Percentiles rank a stretch among this genome's conserved stretches.
These are phyloP conservation scores for Micropoecilia bifurca DNA, from an alignment of 2,797 vertebrate species.

Conservation along the genomic window DNA sequence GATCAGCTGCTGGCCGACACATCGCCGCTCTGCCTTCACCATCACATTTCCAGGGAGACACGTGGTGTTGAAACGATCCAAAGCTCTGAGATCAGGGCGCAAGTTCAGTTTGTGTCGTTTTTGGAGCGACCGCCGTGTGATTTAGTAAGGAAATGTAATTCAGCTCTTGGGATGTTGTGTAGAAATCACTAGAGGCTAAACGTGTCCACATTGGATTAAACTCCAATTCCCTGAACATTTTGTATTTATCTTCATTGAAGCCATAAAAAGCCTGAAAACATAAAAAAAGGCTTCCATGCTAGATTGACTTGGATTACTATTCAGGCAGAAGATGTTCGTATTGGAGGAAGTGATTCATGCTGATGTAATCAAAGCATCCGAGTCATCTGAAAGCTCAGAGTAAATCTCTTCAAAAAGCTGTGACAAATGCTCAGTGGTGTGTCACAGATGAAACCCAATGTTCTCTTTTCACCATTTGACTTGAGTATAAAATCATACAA, in stretches of 20 bases:
- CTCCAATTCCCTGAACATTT: conserved; percentile 1
- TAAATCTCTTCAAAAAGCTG: conserved; percentile 45
- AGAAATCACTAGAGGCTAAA: neutral
- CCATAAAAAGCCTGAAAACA: neutral
- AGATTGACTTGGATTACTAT: conserved; percentile 17
- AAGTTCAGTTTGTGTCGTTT: neutral
- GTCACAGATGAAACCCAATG: conserved; percentile 33
- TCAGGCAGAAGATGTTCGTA: conserved; percentile 36
- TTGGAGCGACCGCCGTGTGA: neutral
- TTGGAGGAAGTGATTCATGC: conserved; percentile 52
- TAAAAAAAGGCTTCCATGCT: neutral
- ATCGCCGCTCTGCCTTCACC: conserved; percentile 15
- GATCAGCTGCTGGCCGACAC: conserved; percentile 60
- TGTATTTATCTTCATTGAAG: neutral
- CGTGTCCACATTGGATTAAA: conserved; percentile 1
- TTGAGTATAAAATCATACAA: conserved; percentile 4
- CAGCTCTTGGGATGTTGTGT: conserved; percentile 1
- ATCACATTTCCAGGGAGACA: conserved; percentile 9
- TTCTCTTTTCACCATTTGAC: conserved; percentile 7
- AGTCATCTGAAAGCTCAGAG: conserved; percentile 32
- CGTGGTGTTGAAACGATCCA: conserved; percentile 12
- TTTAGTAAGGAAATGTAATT: neutral
- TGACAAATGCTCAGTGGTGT: conserved; percentile 37
- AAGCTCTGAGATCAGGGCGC: conserved; percentile 1
- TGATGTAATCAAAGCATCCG: conserved; percentile 36